A percentile compares a stretch with the other conserved stretches of the same genome.
phyloP scores from a whole-genome alignment of 2,797 vertebrate genomes.

The Chromis chromis region DNA sequence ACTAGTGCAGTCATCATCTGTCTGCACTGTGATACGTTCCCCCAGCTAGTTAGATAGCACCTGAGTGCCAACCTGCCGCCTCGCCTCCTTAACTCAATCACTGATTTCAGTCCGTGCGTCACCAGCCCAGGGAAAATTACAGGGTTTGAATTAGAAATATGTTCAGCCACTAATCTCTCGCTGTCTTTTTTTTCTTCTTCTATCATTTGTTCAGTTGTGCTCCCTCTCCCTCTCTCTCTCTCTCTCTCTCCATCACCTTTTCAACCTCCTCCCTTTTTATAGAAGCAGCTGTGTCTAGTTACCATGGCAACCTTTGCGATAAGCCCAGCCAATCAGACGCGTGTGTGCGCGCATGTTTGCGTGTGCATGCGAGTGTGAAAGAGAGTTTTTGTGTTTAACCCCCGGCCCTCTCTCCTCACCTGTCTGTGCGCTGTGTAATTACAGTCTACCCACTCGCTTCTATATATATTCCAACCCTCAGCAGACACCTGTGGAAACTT shows the following conservation, averaged over 20 bases:
- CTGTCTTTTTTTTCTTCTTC: not conserved
- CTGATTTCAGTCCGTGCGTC: slow-evolving; percentile 55
- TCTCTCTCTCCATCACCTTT: slow-evolving; percentile 38
- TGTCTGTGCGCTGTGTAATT: slow-evolving; percentile 73
- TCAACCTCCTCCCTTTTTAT: slow-evolving; percentile 40
- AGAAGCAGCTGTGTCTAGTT: slow-evolving; percentile 70
- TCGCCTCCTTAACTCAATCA: slow-evolving; percentile 53
- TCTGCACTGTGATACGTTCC: slow-evolving; percentile 33
- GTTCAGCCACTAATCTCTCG: slow-evolving; percentile 45
- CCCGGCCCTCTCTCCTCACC: slow-evolving; percentile 41
- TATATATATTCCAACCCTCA: slow-evolving; percentile 69
- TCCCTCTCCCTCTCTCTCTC: not conserved
- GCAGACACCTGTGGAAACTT: slow-evolving; percentile 68
- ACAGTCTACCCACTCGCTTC: slow-evolving; percentile 69
- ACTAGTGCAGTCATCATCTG: slow-evolving; percentile 43
- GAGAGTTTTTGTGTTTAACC: slow-evolving; percentile 50
- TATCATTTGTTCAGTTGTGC: slow-evolving; percentile 28
- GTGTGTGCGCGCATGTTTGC: slow-evolving; percentile 17
- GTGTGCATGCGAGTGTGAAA: slow-evolving; percentile 24
- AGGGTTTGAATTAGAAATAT: slow-evolving; percentile 57
- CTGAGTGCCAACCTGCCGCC: slow-evolving; percentile 49
- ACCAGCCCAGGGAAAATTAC: slow-evolving; percentile 51
- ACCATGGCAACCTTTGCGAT: slow-evolving; percentile 65
- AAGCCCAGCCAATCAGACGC: slow-evolving; percentile 62
- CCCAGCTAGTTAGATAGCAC: slow-evolving; percentile 24